A percentile compares a stretch with the other conserved stretches of the same genome.
Evolutionary conservation across 2,888 invertebrate genomes (phyloP).

Genomic region (Scelioninae gen. 1): DNA sequence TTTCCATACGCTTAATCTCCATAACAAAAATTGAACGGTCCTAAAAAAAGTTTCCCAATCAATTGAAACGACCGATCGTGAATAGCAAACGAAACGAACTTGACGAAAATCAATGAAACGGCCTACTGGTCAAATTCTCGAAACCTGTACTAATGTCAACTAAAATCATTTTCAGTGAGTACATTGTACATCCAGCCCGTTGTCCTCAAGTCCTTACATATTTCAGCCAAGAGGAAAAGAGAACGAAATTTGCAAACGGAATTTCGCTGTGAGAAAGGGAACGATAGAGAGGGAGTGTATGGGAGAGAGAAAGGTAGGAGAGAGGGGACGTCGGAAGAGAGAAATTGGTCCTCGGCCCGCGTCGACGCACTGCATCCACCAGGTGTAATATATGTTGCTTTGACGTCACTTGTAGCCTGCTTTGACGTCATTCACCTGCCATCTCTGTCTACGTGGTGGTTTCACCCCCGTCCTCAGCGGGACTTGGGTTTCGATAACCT

Average conservation of each 20-base stretch:
- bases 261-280: conserved; percentile 55
- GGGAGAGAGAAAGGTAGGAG: conserved; percentile 10
- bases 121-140: conserved; percentile 19
- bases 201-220: not conserved
- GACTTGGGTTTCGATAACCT: conserved; percentile 72
- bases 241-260: conserved; percentile 53
- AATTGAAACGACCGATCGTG: conserved; percentile 21
- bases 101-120: conserved; percentile 35
- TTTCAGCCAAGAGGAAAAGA: not conserved
- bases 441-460: conserved; percentile 63
- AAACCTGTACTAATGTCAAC: conserved; percentile 35
- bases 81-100: conserved; percentile 8
- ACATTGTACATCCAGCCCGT: conserved; percentile 1
- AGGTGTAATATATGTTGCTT: conserved; percentile 72
- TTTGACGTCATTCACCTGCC: conserved; percentile 81
- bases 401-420: conserved; percentile 79
- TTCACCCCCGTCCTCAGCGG: conserved; percentile 33
- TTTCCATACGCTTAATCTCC: no score
- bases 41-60: conserved; percentile 4
- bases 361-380: conserved; percentile 73
- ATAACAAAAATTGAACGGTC: not conserved
- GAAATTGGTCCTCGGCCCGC: conserved; percentile 67
- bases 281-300: conserved; percentile 15
- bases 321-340: conserved; percentile 14
- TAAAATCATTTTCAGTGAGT: conserved; percentile 51